Evolutionary conservation across 2,113 vertebrate genomes (phyloP), one percentile per base, ranked within the genome.

Genomic region (Procapra przewalskii): DNA sequence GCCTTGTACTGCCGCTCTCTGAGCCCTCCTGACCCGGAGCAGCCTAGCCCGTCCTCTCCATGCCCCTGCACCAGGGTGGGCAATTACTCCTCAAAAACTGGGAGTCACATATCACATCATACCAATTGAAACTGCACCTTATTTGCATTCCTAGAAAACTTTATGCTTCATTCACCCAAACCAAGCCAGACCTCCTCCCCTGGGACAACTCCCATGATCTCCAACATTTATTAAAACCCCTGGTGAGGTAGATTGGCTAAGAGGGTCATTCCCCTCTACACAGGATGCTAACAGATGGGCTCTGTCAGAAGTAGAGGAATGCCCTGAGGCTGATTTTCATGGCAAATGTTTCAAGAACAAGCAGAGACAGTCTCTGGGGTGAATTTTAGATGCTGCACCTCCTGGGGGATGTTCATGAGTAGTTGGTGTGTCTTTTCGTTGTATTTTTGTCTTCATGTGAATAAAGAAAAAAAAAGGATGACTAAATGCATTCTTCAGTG

Each of bases 1-100:
- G 19, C n/a, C 25, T 31, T 36, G 2, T 64, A 25, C 7, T 1
- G 10, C n/a, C 5, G 0, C 11, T 43, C 12, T 31, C 7, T 43
- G 33, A 40, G n/a, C 57, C 17, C 23, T 29, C 15, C 6, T 6
- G 33, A 36, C 81, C 15, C 3, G 1, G 17, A 25, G 13, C 23
- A 27, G 7, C 89, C 71, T 43, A 36, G 14, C 55, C 40, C 12
- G 3, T 91, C 14, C 5, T 48, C 21, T 50, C 75, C 14, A 6
- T 48, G 31, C 12, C 9, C 1, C 79, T 83, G 25, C 7, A 7
- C n/a, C 29, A 27, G 71, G 50, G 17, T 0, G 0, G 2, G 12
- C 17, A 15, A 31, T n/a, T 23, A 59, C 5, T 59, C 8, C 17
- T 1, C 16, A 0, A 29, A 36, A 7, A 23, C 27, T 7, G 6